Conservation (phyloP, 1,140 invertebrate genomes). For the Halyomorpha halys region DNA sequence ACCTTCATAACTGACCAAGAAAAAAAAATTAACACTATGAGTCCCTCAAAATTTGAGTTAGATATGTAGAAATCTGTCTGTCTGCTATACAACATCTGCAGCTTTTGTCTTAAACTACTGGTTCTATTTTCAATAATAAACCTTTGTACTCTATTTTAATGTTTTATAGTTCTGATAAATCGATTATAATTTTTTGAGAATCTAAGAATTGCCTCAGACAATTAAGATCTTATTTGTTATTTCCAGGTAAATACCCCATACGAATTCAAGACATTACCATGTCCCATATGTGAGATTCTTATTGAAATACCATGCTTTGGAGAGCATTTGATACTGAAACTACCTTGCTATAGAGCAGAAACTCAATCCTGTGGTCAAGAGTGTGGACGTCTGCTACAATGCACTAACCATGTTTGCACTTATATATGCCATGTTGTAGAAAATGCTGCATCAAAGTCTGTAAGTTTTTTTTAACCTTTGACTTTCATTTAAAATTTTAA, state of each 20-base stretch:
- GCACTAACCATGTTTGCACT: constrained; percentile 70
- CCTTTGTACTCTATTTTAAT: no score
- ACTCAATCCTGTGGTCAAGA: constrained; percentile 59
- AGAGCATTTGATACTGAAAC: constrained; percentile 62
- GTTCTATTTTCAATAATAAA: no score
- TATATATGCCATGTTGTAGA: constrained; percentile 59
- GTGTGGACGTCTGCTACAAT: constrained; percentile 57
- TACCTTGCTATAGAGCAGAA: constrained; percentile 61
- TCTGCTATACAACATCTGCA: no score
- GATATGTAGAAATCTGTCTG: no score
- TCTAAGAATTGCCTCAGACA: no score
- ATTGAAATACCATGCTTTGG: constrained; percentile 69
- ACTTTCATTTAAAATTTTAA: not conserved
- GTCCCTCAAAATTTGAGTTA: no score
- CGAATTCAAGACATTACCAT: constrained; percentile 54
- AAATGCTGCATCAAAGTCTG: constrained; percentile 25
- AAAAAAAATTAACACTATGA: no score
- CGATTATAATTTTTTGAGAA: no score
- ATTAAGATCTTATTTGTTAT: not conserved
- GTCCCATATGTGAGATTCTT: constrained; percentile 57
- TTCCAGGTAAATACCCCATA: constrained; percentile 37
- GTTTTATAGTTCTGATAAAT: no score
- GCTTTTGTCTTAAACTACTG: no score
- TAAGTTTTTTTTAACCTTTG: constrained; percentile 14
- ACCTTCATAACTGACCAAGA: no score